Conservation (phyloP, 2,113 vertebrate genomes). For the Cettia cetti region DNA sequence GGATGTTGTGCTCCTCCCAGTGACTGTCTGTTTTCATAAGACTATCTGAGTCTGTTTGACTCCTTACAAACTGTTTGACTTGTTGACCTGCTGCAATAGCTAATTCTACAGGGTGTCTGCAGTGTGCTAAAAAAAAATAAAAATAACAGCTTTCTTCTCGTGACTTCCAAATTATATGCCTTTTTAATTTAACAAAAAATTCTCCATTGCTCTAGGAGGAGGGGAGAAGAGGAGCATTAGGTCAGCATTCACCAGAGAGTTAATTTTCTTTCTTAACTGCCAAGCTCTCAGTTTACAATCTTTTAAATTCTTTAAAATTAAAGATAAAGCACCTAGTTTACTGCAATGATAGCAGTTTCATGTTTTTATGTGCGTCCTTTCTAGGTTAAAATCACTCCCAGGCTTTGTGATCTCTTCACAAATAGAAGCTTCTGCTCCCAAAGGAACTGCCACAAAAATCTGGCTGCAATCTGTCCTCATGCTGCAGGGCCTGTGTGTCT, state of each 20-base stretch:
- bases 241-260: background rate
- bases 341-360: background rate
- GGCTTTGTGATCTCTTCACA: background rate
- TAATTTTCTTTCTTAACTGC: background rate
- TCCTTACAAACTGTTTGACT: constrained; percentile 13
- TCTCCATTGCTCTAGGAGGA: background rate
- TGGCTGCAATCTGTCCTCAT: background rate
- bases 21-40: background rate
- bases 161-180: background rate
- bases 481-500: background rate
- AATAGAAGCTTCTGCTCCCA: constrained; percentile 5
- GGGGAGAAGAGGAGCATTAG: background rate
- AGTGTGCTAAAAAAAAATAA: background rate
- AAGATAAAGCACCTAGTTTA: background rate
- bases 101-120: constrained; percentile 34
- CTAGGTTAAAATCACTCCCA: background rate
- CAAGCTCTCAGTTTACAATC: background rate
- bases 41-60: background rate
- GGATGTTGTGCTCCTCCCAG: background rate
- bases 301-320: background rate
- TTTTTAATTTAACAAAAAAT: background rate
- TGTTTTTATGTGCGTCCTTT: background rate
- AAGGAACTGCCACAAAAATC: constrained; percentile 9
- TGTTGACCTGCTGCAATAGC: constrained; percentile 19
- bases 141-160: background rate